These are phyloP conservation scores for Lophura nycthemera DNA, from an alignment of 2,113 vertebrate species.

Conservation along the genomic window DNA sequence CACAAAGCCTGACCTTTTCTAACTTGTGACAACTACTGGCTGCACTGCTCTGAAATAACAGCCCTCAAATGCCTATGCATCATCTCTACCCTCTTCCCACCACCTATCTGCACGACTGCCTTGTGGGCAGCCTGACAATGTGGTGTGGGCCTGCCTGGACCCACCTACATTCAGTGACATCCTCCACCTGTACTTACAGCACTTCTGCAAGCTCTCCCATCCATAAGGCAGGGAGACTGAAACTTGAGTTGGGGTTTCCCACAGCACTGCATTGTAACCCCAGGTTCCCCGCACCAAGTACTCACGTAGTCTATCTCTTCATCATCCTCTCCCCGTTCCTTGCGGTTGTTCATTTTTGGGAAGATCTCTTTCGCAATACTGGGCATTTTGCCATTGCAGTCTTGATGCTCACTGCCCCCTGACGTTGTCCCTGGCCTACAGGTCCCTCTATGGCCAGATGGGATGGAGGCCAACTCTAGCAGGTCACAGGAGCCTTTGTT, in stretches of 20 bases:
- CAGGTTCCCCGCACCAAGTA: not conserved
- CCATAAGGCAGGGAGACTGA: not conserved
- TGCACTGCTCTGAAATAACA: not conserved
- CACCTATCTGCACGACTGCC: not conserved
- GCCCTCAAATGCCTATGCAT: not conserved
- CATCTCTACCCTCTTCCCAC: not conserved
- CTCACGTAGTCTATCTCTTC: constrained; percentile 96
- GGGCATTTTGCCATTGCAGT: constrained; percentile 91
- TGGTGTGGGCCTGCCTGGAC: not conserved
- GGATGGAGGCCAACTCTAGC: constrained; percentile 65
- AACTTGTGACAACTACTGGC: not conserved
- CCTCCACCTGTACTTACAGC: not conserved
- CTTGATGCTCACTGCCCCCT: constrained; percentile 80
- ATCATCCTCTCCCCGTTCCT: constrained; percentile 85
- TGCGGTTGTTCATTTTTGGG: constrained; percentile 88
- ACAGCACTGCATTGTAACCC: not conserved
- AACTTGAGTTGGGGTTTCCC: not conserved
- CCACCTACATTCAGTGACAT: not conserved
- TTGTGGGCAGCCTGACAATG: not conserved
- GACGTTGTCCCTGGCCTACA: constrained; percentile 72
- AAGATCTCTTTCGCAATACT: constrained; percentile 87
- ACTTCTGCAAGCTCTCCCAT: not conserved
- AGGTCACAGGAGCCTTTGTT: constrained; percentile 84
- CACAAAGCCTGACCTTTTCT: constrained; percentile 85
- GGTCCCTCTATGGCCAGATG: constrained; percentile 51